These are phyloP conservation scores for Gila orcuttii DNA, from an alignment of 2,113 vertebrate genomes.

Conservation along the genomic window DNA sequence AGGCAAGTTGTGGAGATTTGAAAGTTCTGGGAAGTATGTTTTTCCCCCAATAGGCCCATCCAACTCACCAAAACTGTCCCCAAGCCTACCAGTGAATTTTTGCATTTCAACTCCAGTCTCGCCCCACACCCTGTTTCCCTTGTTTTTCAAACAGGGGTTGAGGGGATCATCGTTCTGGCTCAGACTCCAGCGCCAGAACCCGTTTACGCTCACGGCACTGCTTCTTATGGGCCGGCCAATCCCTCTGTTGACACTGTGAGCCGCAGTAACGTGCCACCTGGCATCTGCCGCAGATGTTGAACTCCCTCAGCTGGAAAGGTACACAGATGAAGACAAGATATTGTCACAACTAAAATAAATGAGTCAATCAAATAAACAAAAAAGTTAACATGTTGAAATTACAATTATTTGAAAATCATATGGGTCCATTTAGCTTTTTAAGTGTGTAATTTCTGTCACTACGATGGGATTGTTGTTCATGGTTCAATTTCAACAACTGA, in stretches of 20 bases:
- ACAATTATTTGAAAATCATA: neutral
- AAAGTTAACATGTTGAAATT: neutral
- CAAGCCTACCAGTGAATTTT: conserved; percentile 60
- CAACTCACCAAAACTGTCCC: conserved; percentile 66
- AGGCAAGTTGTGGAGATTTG: conserved; percentile 71
- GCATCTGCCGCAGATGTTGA: conserved; percentile 98
- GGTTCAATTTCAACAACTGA: too few relatives aligned
- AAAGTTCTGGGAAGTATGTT: conserved; percentile 73
- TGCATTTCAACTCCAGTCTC: conserved; percentile 59
- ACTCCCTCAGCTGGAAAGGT: conserved; percentile 82
- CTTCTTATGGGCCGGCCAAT: conserved; percentile 99
- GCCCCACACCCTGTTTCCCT: conserved; percentile 55
- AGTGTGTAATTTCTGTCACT: neutral
- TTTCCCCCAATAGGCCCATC: conserved; percentile 47
- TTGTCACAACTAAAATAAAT: neutral
- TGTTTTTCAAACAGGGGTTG: conserved; percentile 53
- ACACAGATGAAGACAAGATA: neutral
- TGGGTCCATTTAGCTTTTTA: neutral
- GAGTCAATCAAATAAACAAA: neutral
- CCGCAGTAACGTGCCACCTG: conserved; percentile 97
- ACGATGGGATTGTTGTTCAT: too few relatives aligned
- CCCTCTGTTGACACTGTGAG: conserved; percentile 97
- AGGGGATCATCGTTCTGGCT: conserved; percentile 88
- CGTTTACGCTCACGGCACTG: conserved; percentile 96
- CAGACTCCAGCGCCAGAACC: conserved; percentile 87